Conservation (phyloP, 2,888 invertebrate genomes). For the Hydroisotoma schaefferi region DNA sequence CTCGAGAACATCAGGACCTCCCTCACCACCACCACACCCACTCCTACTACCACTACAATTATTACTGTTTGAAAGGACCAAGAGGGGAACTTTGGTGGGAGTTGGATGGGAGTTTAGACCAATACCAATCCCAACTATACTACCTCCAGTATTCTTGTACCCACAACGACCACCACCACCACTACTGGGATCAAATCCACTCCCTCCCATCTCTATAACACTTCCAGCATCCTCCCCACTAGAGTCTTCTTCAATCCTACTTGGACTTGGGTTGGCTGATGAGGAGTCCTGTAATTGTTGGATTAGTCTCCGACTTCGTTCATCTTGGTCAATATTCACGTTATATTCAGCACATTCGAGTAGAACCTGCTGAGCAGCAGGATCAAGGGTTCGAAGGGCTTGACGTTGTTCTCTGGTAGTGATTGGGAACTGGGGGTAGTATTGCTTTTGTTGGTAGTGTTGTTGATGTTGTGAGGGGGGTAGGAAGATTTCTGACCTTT, state of each 20-base stretch:
- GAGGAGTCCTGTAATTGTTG: conserved; percentile 50
- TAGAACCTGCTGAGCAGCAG: conserved; percentile 49
- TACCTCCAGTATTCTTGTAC: neutral
- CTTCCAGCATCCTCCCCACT: conserved; percentile 62
- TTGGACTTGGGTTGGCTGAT: conserved; percentile 24
- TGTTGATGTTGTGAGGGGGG: no score
- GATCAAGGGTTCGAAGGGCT: conserved; percentile 42
- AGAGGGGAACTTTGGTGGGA: conserved; percentile 71
- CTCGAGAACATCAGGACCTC: conserved; percentile 50
- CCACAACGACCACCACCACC: conserved; percentile 19
- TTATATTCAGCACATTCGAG: conserved; percentile 52
- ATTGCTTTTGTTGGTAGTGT: conserved; percentile 58
- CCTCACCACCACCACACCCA: conserved; percentile 22
- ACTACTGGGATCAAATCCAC: no score
- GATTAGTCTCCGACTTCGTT: conserved; percentile 50
- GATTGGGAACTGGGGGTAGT: conserved; percentile 37
- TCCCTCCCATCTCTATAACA: conserved; percentile 38
- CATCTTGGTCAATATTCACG: conserved; percentile 44
- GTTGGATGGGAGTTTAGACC: conserved; percentile 56
- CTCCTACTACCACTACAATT: no score
- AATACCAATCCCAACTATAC: conserved; percentile 4
- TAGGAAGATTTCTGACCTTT: no score
- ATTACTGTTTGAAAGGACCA: conserved; percentile 53
- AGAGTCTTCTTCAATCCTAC: conserved; percentile 57
- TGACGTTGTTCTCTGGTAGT: conserved; percentile 57